Conservation (phyloP, 2,113 vertebrate genomes). For the Macheiramphus alcinus region DNA sequence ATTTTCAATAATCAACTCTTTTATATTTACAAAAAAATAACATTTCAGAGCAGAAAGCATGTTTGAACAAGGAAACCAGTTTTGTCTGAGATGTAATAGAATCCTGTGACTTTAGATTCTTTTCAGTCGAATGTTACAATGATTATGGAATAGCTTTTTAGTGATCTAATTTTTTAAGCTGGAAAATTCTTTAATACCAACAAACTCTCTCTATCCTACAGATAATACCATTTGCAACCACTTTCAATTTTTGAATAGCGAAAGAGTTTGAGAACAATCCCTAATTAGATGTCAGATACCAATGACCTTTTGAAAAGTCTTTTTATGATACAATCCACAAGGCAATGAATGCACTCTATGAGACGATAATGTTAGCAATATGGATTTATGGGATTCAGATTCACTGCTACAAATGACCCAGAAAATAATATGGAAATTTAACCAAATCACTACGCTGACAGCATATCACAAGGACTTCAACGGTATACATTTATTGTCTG, state of each 20-base stretch:
- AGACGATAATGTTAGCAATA: not conserved
- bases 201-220: not conserved
- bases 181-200: not conserved
- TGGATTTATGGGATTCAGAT: not conserved
- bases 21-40: not conserved
- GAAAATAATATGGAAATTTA: not conserved
- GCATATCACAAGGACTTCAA: not conserved
- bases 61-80: not conserved
- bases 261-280: not conserved
- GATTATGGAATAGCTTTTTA: not conserved
- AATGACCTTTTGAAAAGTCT: not conserved
- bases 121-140: not conserved
- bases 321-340: not conserved
- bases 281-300: not conserved
- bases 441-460: not conserved
- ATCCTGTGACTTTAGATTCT: not conserved
- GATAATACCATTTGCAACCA: not conserved
- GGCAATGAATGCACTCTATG: not conserved
- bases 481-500: not conserved
- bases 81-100: not conserved
- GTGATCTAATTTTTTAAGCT: not conserved
- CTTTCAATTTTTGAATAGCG: not conserved
- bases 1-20: not conserved
- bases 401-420: not conserved
- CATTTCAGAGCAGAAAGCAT: not conserved